phyloP scores from a whole-genome alignment of 2,888 invertebrate genomes.

The Melieria crassipennis region DNA sequence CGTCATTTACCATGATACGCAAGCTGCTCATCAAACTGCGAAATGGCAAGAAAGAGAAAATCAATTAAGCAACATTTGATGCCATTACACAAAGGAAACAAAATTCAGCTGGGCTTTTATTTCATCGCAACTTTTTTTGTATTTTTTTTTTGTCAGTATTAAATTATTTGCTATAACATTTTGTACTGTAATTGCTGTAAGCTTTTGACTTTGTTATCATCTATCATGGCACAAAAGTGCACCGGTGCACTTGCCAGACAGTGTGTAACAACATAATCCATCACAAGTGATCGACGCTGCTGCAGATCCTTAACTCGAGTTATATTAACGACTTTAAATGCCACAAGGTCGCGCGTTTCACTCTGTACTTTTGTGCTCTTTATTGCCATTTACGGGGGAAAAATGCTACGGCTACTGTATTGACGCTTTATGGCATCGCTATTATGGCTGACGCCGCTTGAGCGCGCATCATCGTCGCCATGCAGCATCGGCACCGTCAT shows the following conservation, averaged over 20 bases:
- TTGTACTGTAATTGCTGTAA: too few relatives aligned
- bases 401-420: not conserved
- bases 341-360: too few relatives aligned
- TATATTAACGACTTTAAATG: too few relatives aligned
- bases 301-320: too few relatives aligned
- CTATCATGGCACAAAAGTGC: too few relatives aligned
- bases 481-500: not conserved
- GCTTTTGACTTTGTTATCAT: too few relatives aligned
- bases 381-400: not conserved
- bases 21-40: conserved; percentile 51
- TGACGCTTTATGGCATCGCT: not conserved
- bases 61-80: not conserved
- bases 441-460: not conserved
- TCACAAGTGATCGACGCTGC: too few relatives aligned
- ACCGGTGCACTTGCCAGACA: too few relatives aligned
- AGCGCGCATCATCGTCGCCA: not conserved
- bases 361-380: not conserved
- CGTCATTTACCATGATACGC: conserved; percentile 73
- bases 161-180: too few relatives aligned
- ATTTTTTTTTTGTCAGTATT: not conserved
- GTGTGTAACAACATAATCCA: too few relatives aligned
- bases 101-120: too few relatives aligned
- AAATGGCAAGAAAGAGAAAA: conserved; percentile 49
- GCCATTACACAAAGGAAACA: too few relatives aligned
- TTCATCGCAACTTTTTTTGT: not conserved